Percentiles rank a stretch among this genome's conserved stretches.
Conservation (phyloP, 2,113 vertebrate genomes). For the Pithys albifrons region DNA sequence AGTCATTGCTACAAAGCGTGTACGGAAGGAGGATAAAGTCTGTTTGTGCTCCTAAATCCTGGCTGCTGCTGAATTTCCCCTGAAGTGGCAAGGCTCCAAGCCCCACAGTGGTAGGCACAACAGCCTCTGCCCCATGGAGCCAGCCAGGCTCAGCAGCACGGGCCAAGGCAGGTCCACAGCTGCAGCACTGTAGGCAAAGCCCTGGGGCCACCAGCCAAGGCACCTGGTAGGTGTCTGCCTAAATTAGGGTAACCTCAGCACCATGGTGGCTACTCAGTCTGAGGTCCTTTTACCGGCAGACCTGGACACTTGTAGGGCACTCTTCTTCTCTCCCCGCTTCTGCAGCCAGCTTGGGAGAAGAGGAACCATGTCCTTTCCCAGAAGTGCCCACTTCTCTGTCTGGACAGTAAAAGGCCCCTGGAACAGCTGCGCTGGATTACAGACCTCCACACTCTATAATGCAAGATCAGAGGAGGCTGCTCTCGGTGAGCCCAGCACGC, state of each 20-base stretch:
- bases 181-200: background rate
- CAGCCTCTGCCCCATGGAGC: rapidly evolving
- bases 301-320: background rate
- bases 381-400: background rate
- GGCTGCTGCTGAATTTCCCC: background rate
- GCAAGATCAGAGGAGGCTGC: background rate
- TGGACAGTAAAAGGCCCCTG: background rate
- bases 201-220: rapidly evolving
- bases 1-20: background rate
- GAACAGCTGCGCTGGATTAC: background rate
- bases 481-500: background rate
- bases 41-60: background rate
- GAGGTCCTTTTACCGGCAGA: rapidly evolving
- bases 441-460: background rate
- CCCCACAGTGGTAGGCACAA: rapidly evolving
- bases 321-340: rapidly evolving
- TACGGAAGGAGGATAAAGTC: background rate
- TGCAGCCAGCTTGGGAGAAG: background rate
- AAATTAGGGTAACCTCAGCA: background rate
- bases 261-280: background rate
- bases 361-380: background rate
- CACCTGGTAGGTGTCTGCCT: background rate
- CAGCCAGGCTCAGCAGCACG: rapidly evolving
- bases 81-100: rapidly evolving
- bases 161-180: background rate